Base-by-base conservation (phyloP, 2,888 invertebrate species). In the Ommatoiulus sabulosus region DNA sequence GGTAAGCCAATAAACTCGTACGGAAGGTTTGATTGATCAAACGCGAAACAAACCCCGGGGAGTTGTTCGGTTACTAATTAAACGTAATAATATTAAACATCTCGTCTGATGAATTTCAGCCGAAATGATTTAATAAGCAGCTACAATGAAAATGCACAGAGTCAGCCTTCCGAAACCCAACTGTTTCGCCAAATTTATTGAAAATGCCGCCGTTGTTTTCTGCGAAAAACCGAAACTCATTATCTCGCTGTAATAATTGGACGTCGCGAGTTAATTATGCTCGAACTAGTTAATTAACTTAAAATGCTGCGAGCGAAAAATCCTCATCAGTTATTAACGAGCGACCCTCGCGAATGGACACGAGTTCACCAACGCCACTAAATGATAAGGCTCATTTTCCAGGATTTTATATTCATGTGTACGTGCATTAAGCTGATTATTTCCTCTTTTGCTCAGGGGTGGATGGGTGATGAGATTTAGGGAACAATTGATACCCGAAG, bases 81-180 rank as follows among this genome's bases (percentile, higher is more conserved):
- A 20, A 24, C 72, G 4, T 72, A 72, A 72, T 72, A 10, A 72
- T 72, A 72, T 72, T 72, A 72, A 72, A 72, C 20, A 72, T 72
- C 72, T 72, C 72, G 72, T n/a, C 72, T 24, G 72, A 72, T 72
- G 24, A 72, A 72, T 72, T 72, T 72, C 72, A 72, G 72, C 72
- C 72, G 72, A 72, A 72, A 72, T 72, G 72, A 72, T 72, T 72
- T 72, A 72, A 72, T 72, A 72, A 72, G 72, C 72, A 72, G 10
- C 8, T 72, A n/a, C n/a, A 72, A 72, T 72, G 72, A 72, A 17
- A 24, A 72, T 72, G 72, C 20, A 72, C 63, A 52, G 63, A 63
- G 17, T n/a, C 63, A 3, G 63, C 63, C 52, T 63, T n/a, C 63
- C 17, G n/a, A 63, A 17, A n/a, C 63, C 72, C 72, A 72, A n/a